These are phyloP conservation scores for Tubulanus polymorphus DNA, from an alignment of 2,888 invertebrate genomes.

Conservation along the genomic window DNA sequence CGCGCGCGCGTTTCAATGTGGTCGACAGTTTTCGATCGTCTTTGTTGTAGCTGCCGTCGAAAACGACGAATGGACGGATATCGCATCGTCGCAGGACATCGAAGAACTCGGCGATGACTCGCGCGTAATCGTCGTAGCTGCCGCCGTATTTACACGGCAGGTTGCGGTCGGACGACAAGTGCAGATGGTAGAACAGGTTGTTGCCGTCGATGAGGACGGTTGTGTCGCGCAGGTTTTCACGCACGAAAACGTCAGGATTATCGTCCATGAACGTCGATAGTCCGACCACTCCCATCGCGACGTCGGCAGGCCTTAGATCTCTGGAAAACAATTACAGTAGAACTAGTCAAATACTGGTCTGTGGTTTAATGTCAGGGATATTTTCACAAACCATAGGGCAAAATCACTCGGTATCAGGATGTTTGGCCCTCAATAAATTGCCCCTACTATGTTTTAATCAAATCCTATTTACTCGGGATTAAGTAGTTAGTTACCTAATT, in stretches of 20 bases:
- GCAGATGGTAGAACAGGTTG: constrained; percentile 46
- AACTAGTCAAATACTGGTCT: too few relatives aligned
- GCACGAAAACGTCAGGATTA: constrained; percentile 53
- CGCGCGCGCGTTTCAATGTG: constrained; percentile 30
- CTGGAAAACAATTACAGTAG: too few relatives aligned
- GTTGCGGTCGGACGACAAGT: constrained; percentile 33
- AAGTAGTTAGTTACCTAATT: too few relatives aligned
- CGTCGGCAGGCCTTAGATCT: too few relatives aligned
- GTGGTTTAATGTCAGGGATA: too few relatives aligned
- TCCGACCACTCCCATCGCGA: constrained; percentile 88
- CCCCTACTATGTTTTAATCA: too few relatives aligned
- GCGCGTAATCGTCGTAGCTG: constrained; percentile 43
- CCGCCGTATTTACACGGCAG: constrained; percentile 48
- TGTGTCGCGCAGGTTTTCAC: constrained; percentile 36
- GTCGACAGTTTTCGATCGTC: constrained; percentile 45
- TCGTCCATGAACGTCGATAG: constrained; percentile 63
- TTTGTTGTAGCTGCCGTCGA: constrained; percentile 49
- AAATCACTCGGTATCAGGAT: too few relatives aligned
- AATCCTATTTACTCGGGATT: too few relatives aligned
- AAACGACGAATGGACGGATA: constrained; percentile 43
- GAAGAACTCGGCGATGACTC: constrained; percentile 32
- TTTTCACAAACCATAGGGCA: too few relatives aligned
- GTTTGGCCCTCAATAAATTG: too few relatives aligned
- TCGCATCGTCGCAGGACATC: constrained; percentile 30
- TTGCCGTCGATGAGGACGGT: constrained; percentile 50